phyloP scores from a whole-genome alignment of 2,797 vertebrate genomes.

The Podarcis siculus region DNA sequence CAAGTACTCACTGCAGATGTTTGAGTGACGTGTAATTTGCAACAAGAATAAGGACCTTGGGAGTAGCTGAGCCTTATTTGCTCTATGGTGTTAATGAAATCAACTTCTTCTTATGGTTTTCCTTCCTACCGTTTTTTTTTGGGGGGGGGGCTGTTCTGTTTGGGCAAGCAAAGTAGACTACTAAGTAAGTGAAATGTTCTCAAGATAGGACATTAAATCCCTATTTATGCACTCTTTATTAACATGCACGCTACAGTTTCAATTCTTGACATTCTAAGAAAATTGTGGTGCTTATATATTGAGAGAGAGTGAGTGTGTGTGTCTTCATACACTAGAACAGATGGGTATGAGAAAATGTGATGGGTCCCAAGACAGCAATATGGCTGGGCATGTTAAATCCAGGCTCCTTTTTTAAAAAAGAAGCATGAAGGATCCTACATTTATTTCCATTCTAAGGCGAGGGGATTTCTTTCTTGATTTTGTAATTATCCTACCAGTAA shows the following conservation, averaged over 20 bases:
- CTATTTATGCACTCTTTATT: not conserved
- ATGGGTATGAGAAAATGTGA: not conserved
- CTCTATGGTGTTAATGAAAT: conserved; percentile 65
- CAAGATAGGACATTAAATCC: conserved; percentile 38
- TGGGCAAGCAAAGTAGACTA: conserved; percentile 52
- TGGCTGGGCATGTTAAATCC: not conserved
- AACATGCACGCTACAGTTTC: not conserved
- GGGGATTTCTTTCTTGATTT: not conserved
- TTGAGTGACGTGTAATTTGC: conserved; percentile 73
- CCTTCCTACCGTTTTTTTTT: not conserved
- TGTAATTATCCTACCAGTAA: not conserved
- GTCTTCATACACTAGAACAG: not conserved
- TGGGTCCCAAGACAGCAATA: not conserved
- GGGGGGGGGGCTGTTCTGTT: conserved; percentile 11
- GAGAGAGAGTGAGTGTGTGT: no score
- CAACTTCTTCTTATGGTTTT: conserved; percentile 38
- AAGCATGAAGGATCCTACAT: not conserved
- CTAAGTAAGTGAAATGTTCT: not conserved
- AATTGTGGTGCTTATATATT: not conserved
- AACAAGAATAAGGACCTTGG: conserved; percentile 69
- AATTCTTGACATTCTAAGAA: not conserved
- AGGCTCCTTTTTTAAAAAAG: not conserved
- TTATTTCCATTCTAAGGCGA: not conserved
- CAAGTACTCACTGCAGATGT: conserved; percentile 76
- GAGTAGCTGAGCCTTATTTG: conserved; percentile 70